Evolutionary conservation across 2,113 vertebrate genomes (phyloP).

Genomic region (Cyanoramphus novaezelandiae): DNA sequence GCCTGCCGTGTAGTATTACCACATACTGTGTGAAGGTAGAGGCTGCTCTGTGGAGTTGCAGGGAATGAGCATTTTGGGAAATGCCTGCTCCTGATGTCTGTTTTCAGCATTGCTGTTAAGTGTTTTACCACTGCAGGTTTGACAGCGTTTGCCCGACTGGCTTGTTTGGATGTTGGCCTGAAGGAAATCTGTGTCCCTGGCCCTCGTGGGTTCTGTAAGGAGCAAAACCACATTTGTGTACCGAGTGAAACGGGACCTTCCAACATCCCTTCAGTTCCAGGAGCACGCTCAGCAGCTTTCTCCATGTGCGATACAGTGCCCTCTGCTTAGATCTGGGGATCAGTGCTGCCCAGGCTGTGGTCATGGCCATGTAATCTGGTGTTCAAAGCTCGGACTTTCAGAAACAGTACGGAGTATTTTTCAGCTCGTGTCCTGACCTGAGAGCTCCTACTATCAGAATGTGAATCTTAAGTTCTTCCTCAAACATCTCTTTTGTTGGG

Average conservation of each 20-base stretch:
- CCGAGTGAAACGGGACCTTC: neutral
- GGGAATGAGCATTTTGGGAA: neutral
- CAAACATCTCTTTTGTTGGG: neutral
- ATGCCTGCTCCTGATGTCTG: neutral
- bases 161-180: neutral
- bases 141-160: neutral
- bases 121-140: neutral
- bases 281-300: neutral
- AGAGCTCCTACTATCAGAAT: neutral
- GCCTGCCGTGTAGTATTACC: neutral
- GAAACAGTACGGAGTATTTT: neutral
- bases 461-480: neutral
- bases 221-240: neutral
- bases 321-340: neutral
- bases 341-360: neutral
- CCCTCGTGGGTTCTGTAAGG: neutral
- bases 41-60: neutral
- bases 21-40: neutral
- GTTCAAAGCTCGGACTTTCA: neutral
- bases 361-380: neutral
- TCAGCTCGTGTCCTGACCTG: neutral
- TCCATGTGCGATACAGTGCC: neutral
- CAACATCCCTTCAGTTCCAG: neutral
- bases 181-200: neutral
- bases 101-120: neutral